Base-by-base conservation (phyloP, 2,113 vertebrate species). In the Pogona vitticeps region DNA sequence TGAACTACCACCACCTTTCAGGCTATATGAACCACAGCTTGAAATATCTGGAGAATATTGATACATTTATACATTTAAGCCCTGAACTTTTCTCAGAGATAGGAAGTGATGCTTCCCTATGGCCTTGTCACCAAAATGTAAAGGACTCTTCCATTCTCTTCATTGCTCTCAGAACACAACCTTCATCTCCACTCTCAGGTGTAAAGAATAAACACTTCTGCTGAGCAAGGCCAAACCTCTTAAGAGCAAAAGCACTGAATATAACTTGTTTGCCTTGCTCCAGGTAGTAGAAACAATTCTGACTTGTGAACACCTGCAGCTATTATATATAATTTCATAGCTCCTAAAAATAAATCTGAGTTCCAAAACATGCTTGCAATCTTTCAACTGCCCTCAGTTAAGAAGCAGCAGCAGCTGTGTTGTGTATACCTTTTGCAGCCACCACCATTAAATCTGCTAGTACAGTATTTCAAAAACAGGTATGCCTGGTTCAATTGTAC, bases 381-480 rank as follows among this genome's bases (percentile, higher is more conserved):
- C 72, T 88, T 76, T 80, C 83, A n/a, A 84, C 33, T 0, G 0
- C 8, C 10, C 36, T 87, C 10, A 3, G 26, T 87, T 87, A 82
- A 84, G 89, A 85, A 90, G 90, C n/a, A n/a, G n/a, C n/a, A 86
- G 52, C 90, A 91, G 31, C 76, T 46, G 42, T 46, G 61, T 17
- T 86, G 90, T 84, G 83, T 88, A 86, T 68, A 90, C 76, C 67
- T 71, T 63, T 59, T 82, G 90, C 80, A 81, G 68, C 40, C 84
- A 56, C 85, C 59, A n/a, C n/a, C n/a, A 17, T 33, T 63, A 91
- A 91, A 94, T 91, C 91, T 93, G 87, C 88, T 86, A 90, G 46
- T n/a, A n/a, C n/a, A n/a, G n/a, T 84, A 83, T 86, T 93, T 94
- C 91, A 75, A 92, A 90, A 90, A 88, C 70, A 88, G 3, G 6